These are phyloP conservation scores for Podotricha telesiphe DNA, from an alignment of 2,888 invertebrate species.

Conservation along the genomic window DNA sequence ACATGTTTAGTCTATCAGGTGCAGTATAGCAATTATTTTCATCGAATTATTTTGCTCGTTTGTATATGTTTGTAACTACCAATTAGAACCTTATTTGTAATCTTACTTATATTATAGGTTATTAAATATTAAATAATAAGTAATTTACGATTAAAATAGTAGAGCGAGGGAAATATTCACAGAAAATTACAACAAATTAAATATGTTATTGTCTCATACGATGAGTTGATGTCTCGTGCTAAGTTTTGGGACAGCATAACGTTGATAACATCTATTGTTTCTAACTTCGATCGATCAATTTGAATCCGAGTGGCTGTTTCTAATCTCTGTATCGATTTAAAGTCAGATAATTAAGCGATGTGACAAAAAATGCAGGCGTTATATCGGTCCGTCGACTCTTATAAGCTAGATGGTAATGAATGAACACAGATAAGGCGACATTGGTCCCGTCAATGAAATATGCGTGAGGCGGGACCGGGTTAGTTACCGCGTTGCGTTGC, in stretches of 20 bases:
- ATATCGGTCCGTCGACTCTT: constrained; percentile 80
- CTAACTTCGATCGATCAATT: constrained; percentile 50
- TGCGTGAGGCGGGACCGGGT: constrained; percentile 38
- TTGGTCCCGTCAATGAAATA: constrained; percentile 69
- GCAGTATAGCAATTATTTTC: not conserved
- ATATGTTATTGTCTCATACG: not conserved
- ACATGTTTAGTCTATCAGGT: not conserved
- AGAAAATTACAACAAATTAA: no score
- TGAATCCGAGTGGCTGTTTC: constrained; percentile 43
- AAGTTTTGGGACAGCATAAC: constrained; percentile 22
- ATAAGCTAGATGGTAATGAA: constrained; percentile 83
- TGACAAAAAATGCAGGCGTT: constrained; percentile 82
- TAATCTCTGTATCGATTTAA: constrained; percentile 76
- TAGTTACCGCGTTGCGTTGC: constrained; percentile 2
- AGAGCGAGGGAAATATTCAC: no score
- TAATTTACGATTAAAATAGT: not conserved
- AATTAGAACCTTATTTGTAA: no score
- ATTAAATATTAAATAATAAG: no score
- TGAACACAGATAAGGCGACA: constrained; percentile 80
- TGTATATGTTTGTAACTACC: no score
- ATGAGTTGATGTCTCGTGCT: no score
- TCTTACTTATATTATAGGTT: no score
- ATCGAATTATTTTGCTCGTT: not conserved
- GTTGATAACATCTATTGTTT: constrained; percentile 44
- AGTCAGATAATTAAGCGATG: constrained; percentile 82